Base-by-base conservation (phyloP, 1,140 invertebrate species). In the Oncopeltus fasciatus region DNA sequence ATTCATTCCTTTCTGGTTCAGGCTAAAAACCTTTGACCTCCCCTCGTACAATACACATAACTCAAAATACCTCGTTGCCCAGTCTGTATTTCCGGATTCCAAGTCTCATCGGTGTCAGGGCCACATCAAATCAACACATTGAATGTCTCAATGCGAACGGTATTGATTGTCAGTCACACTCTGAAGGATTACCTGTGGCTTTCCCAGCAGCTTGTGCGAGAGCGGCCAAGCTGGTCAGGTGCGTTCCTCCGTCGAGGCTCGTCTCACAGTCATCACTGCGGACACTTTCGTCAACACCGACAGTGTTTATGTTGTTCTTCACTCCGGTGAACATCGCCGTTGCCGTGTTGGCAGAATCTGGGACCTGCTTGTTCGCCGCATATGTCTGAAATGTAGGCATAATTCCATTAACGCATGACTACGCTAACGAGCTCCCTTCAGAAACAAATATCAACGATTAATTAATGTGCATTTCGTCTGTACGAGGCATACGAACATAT, bases 291-390 rank as follows among this genome's bases (percentile, higher is more conserved):
- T 85, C 83, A 0, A 92, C 78, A 0, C 90, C 90, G 1, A 92
- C 75, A 1, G 84, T 86, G 18, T 70, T 71, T 49, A 80, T 81
- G 69, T 91, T 90, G 1, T 82, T 82, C 73, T 95, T 95, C 0
- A 92, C 83, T 2, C 92, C 92, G 9, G 80, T 78, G n/a, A 93
- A 75, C 67, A 88, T 89, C 0, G 90, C 87, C 0, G 90, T 93
- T 0, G 85, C 87, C 1, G 87, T 83, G 61, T 83, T 88, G 0
- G 89, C 88, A 0, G 86, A 89, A 71, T 94, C 91, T 0, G 90
- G 80, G 0, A 85, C 83, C 77, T 90, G 87, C 26, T 78, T 79
- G 72, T 92, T 83, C 16, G 88, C 78, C 69, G 84, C 89, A 72
- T 92, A 93, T 0, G 90, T 92, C 86, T 90, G 70, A 18, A 27